Evolutionary conservation across 1,140 invertebrate species (phyloP).

Genomic region (Caerostris darwini): DNA sequence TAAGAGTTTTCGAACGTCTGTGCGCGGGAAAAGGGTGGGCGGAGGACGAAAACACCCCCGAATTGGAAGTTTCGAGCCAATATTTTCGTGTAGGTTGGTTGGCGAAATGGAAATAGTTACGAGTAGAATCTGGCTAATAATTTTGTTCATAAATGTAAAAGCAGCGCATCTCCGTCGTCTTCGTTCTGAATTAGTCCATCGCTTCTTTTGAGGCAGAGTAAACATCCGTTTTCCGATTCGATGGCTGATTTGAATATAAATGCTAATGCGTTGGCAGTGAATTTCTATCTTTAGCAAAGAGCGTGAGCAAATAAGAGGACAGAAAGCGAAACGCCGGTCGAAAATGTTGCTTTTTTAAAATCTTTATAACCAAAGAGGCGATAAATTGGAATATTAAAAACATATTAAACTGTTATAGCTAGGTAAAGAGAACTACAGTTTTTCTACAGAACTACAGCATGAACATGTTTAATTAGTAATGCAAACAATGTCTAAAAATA

Average conservation of each 20-base stretch:
- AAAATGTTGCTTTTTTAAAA: too few relatives aligned
- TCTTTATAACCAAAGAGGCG: too few relatives aligned
- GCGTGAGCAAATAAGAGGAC: too few relatives aligned
- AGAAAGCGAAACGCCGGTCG: too few relatives aligned
- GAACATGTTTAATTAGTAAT: too few relatives aligned
- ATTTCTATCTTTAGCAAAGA: neutral
- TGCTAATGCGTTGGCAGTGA: too few relatives aligned
- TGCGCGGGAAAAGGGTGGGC: neutral
- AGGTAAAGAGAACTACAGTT: too few relatives aligned
- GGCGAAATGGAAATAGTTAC: constrained; percentile 25
- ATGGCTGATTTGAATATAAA: constrained; percentile 6
- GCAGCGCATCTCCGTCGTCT: neutral
- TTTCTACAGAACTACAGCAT: too few relatives aligned
- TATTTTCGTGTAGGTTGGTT: constrained; percentile 3
- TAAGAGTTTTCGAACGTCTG: neutral
- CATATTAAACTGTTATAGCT: too few relatives aligned
- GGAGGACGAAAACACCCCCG: neutral
- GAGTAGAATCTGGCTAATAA: neutral
- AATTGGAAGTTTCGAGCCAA: constrained; percentile 14
- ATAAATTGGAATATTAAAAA: too few relatives aligned
- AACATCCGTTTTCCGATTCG: neutral
- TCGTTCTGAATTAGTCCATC: neutral
- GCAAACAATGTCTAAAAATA: too few relatives aligned
- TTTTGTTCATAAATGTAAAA: constrained; percentile 1
- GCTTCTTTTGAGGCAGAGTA: neutral